Percentiles rank a stretch among this genome's conserved stretches.
Evolutionary conservation across 1,140 invertebrate genomes (phyloP).

Genomic region (Parapsyche elsis): DNA sequence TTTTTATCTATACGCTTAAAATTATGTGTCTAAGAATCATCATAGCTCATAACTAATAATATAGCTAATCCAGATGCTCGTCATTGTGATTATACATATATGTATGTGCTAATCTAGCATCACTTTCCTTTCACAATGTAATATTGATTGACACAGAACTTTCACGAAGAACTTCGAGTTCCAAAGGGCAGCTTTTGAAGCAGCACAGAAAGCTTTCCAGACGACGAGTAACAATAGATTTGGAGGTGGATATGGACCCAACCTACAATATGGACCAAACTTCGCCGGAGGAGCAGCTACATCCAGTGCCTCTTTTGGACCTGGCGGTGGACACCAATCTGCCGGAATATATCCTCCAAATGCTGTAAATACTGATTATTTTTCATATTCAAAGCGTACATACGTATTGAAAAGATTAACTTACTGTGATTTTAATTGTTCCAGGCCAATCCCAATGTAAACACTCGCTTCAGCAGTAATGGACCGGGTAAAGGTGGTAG

Average conservation of each 20-base stretch:
- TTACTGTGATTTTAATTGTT: slow-evolving; percentile 53
- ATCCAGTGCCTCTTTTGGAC: slow-evolving; percentile 64
- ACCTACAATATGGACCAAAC: slow-evolving; percentile 47
- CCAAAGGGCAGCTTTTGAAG: slow-evolving; percentile 60
- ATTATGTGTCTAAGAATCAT: too few species aligned
- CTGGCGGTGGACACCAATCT: slow-evolving; percentile 67
- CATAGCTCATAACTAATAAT: too few species aligned
- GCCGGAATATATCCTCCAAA: slow-evolving; percentile 70
- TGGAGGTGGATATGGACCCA: slow-evolving; percentile 52
- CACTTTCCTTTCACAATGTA: too few species aligned
- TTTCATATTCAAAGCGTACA: slow-evolving; percentile 48
- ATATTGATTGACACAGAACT: slow-evolving; percentile 58
- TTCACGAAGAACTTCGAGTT: slow-evolving; percentile 61
- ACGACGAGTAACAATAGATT: slow-evolving; percentile 61
- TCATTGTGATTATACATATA: too few species aligned
- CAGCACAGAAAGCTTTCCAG: slow-evolving; percentile 63
- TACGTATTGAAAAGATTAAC: slow-evolving; percentile 26
- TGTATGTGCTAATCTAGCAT: too few species aligned
- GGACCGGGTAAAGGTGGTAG: slow-evolving; percentile 61
- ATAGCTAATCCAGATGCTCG: too few species aligned
- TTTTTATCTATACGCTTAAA: too few species aligned
- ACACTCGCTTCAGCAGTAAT: slow-evolving; percentile 66
- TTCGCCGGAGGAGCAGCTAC: slow-evolving; percentile 58
- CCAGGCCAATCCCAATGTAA: slow-evolving; percentile 71
- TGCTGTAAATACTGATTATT: slow-evolving; percentile 64